Base-by-base conservation (phyloP, 2,797 vertebrate genomes). In the Schizopygopsis pylzovi region DNA sequence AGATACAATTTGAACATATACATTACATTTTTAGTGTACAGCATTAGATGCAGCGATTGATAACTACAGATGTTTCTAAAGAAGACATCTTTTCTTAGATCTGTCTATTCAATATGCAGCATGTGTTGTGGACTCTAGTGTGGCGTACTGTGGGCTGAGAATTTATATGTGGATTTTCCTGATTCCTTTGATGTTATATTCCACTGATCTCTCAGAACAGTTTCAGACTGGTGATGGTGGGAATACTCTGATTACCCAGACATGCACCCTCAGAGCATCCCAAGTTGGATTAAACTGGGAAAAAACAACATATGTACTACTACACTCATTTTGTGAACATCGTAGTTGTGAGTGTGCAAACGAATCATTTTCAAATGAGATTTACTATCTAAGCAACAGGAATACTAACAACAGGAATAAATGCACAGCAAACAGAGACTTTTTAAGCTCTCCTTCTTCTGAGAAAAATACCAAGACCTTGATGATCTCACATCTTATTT, bases 141-240 rank as follows among this genome's bases (percentile, higher is more conserved):
- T 39, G 54, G 41, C 37, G 22, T 65, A 59, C 54, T 79, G 10
- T 15, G 61, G 67, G 71, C 28, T 41, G 79, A 77, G 22, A 43
- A 70, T 77, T 61, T n/a, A 59, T 61, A n/a, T 43, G 76, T 72
- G 70, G 70, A 78, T 78, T 59, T 78, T 41, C 52, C 37, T 70
- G 37, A 45, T 39, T 77, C 79, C 85, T 89, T 85, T 85, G 85
- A 89, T 90, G 85, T 83, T 54, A 82, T 67, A 83, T 88, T 88
- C 83, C 63, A 81, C 68, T 83, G 83, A 88, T 88, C 85, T 87
- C 71, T 6, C 12, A 18, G 15, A 77, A 83, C 76, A 75, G 80
- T 73, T 78, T 75, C 85, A 82, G 83, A 83, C 43, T 71, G 54
- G 78, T 22, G 54, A 82, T 75, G 79, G 79, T 85, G 83, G 71